Base-by-base conservation (phyloP, 2,888 invertebrate species). In the Eubasilissa splendida region DNA sequence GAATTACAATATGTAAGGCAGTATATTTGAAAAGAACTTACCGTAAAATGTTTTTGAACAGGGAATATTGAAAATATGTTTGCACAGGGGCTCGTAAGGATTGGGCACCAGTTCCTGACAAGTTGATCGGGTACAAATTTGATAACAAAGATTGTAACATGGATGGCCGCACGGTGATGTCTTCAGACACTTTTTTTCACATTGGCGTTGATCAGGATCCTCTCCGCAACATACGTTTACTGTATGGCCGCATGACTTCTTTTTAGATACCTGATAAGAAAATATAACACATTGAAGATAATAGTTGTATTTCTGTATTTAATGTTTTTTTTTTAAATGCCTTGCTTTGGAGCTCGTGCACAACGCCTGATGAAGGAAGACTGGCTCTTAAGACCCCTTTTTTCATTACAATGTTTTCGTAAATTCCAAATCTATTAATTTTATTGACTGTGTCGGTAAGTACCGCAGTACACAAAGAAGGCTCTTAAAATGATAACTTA, bases 151-250 rank as follows among this genome's bases (percentile, higher is more conserved):
- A 0, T 83, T 86, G 7, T 76, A 85, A 85, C 92, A 93, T 0
- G 73, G 82, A 86, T 93, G 93, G 0, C 92, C 91, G 85, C 93
- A 93, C 5, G 68, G 68, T 14, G 50, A n/a, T 68, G 12, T 68
- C 50, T 68, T 50, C 52, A 68, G n/a, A 42, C 68, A 68, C 14
- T 68, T 68, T 10, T n/a, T 78, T 1, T 68, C 84, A 83, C 92
- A 92, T 3, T 86, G 75, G 2, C 84, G 84, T 22, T 22, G 22
- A 1, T 22, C n/a, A 85, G 90, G 86, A 58, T 84, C 84, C 76
- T 84, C 80, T 70, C 84, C 85, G 85, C 93, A 93, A 83, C 86
- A 83, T 8, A 90, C 84, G 83, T 85, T 86, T 7, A 90, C 82
- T 78, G 83, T 84, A 84, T 92, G 91, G 0, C 87, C 86, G 85